Evolutionary conservation across 2,888 invertebrate genomes (phyloP).

Genomic region (Epistrophe grossulariae): DNA sequence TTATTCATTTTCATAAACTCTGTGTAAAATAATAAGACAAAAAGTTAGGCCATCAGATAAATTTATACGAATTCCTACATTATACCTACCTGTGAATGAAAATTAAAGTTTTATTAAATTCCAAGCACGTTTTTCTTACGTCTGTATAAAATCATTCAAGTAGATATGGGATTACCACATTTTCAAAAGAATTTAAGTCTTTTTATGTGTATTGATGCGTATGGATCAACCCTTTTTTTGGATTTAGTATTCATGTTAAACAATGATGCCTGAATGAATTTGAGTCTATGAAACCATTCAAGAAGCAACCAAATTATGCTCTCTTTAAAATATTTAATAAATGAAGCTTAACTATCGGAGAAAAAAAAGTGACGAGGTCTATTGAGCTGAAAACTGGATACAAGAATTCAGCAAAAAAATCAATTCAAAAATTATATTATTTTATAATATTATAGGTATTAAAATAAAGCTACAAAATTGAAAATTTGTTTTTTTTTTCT

Average conservation of each 20-base stretch:
- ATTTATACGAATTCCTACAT: background rate
- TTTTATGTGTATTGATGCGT: conserved; percentile 12
- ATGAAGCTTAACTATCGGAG: background rate
- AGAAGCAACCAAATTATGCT: background rate
- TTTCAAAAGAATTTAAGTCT: conserved; percentile 25
- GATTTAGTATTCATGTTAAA: conserved; percentile 24
- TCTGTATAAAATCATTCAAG: background rate
- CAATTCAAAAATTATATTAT: no score
- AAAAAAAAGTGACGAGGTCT: no score
- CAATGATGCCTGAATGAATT: conserved; percentile 10
- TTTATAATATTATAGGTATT: no score
- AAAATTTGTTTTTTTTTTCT: no score
- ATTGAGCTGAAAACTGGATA: no score
- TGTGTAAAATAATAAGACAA: background rate
- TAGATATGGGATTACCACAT: conserved; percentile 6
- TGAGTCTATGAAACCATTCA: background rate
- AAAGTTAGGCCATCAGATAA: background rate
- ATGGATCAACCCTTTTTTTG: conserved; percentile 19
- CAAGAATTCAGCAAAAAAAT: no score
- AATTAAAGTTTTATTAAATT: conserved; percentile 6
- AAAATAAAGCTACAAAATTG: no score
- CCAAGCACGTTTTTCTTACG: conserved; percentile 5
- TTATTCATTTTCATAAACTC: background rate
- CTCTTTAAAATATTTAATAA: background rate
- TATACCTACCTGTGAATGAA: background rate